Base-by-base conservation (phyloP, 2,797 vertebrate genomes). In the Columba guinea region DNA sequence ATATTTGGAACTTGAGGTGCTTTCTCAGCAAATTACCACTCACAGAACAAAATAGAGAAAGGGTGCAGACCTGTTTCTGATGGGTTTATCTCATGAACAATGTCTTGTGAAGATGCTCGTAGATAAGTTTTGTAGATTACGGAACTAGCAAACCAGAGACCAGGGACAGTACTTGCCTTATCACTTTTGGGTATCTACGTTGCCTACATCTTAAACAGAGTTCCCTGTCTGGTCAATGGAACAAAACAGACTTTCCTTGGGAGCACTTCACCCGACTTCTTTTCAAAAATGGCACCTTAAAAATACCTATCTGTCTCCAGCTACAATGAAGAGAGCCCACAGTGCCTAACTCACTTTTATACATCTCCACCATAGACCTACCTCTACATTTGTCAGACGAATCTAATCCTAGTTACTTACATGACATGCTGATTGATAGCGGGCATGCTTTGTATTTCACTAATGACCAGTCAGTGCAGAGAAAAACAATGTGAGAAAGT, bases 101-200 rank as follows among this genome's bases (percentile, higher is more conserved):
- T 3, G 3, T 32, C 64, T 32, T 69, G 8, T 71, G 53, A 84
- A 82, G 27, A 27, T 24, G 3, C 5, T 80, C 2, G 27, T 8
- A 53, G 28, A 18, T 11, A 24, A 59, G 24, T 19, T 71, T 9
- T 39, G 22, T n/a, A 60, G 9, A 9, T 71, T 60, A 62, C 8
- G 15, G 0, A 1, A 53, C 13, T 46, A 62, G 53, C 32, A 63
- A 90, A 24, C 9, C 23, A 68, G 27, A 87, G 5, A 74, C 3
- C 0, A 2, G 13, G 8, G 11, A 39, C 21, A 63, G 48, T 55
- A 52, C 3, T 87, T 6, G 0, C 12, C 13, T 21, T 9, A 15
- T 65, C 6, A 11, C 3, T 55, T 92, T 76, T 39, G 26, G 4
- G 16, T 52, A 59, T 41, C 13, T 56, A 6, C 11, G n/a, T 39